A percentile compares a stretch with the other conserved stretches of the same genome.
These are phyloP conservation scores for Halcyon malimbica DNA, from an alignment of 2,113 vertebrate genomes.

Conservation along the genomic window DNA sequence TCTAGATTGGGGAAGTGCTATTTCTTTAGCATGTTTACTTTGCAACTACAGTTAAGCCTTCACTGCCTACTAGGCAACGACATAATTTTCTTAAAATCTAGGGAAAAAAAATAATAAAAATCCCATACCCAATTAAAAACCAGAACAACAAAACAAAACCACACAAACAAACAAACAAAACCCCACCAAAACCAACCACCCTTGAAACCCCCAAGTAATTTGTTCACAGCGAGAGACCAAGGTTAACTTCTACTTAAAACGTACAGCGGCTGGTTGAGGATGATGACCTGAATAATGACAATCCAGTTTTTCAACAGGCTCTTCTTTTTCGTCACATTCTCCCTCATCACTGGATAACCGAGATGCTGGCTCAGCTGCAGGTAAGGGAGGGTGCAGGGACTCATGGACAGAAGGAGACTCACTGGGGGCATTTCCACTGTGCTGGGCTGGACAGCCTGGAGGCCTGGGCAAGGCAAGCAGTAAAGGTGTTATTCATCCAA, in stretches of 20 bases:
- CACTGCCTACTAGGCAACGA: not conserved
- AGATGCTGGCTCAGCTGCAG: constrained; percentile 83
- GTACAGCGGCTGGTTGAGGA: constrained; percentile 96
- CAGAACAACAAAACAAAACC: too few species aligned
- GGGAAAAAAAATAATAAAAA: not conserved
- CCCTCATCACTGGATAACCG: constrained; percentile 97
- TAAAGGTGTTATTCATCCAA: not conserved
- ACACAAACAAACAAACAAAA: too few species aligned
- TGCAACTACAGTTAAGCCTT: not conserved
- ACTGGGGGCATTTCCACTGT: constrained; percentile 81
- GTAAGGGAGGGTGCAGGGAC: constrained; percentile 84
- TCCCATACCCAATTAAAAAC: not conserved
- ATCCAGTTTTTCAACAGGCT: constrained; percentile 94
- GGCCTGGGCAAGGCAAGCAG: constrained; percentile 76
- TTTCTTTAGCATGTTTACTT: not conserved
- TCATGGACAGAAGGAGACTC: constrained; percentile 86
- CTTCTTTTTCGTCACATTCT: constrained; percentile 96
- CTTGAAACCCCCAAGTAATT: not conserved
- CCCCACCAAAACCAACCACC: not conserved
- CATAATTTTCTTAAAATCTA: not conserved
- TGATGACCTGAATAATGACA: constrained; percentile 99
- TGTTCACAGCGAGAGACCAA: not conserved
- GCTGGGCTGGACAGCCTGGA: constrained; percentile 85
- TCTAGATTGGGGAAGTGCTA: not conserved
- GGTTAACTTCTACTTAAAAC: constrained; percentile 53